Evolutionary conservation across 2,797 vertebrate species (phyloP).

Genomic region (Enteromius treurensis): DNA sequence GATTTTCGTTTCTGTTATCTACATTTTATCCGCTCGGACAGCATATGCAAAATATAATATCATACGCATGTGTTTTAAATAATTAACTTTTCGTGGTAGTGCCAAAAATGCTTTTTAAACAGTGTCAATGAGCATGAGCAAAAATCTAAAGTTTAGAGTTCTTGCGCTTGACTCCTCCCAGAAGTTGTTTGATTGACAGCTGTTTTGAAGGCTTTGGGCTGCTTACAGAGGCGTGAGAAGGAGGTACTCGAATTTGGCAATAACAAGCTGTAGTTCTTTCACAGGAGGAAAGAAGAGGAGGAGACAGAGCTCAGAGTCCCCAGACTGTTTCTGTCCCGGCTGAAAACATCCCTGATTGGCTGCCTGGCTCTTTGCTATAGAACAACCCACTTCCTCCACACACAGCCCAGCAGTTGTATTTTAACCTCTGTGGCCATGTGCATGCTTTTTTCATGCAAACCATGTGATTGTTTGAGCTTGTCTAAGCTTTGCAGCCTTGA

Average conservation of each 20-base stretch:
- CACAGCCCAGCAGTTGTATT: constrained; percentile 28
- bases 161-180: neutral
- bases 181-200: constrained; percentile 4
- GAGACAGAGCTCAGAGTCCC: neutral
- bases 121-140: neutral
- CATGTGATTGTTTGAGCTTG: constrained; percentile 26
- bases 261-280: constrained; percentile 11
- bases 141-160: neutral
- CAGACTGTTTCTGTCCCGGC: constrained; percentile 35
- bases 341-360: constrained; percentile 54
- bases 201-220: neutral
- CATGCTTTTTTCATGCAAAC: neutral
- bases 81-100: neutral
- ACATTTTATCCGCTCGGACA: neutral
- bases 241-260: neutral
- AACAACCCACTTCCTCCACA: constrained; percentile 45
- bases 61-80: neutral
- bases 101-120: neutral
- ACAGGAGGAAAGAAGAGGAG: constrained; percentile 6
- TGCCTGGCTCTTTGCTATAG: constrained; percentile 14
- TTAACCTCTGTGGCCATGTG: constrained; percentile 16
- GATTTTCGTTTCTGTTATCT: neutral
- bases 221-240: neutral
- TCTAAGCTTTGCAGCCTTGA: constrained; percentile 41
- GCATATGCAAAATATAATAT: neutral